Percentiles rank a stretch among this genome's conserved stretches.
Conservation (phyloP, 2,797 vertebrate species). For the Neosilurus hyrtlii region DNA sequence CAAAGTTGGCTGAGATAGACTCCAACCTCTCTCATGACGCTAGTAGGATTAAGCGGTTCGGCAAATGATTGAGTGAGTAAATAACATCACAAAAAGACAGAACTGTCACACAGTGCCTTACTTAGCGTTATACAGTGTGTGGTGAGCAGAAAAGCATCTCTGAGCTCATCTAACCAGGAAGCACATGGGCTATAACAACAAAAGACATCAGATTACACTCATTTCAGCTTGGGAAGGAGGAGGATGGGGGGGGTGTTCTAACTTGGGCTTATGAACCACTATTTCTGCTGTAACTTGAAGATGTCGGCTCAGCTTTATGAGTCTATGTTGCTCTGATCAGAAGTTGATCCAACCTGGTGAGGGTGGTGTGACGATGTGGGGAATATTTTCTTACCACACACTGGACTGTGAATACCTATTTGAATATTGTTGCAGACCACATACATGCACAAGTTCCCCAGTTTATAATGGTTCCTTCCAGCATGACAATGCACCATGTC, state of each 20-base stretch:
- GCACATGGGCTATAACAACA: neutral
- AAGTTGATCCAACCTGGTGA: neutral
- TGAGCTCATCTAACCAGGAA: neutral
- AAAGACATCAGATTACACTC: neutral
- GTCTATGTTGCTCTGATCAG: neutral
- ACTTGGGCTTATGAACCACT: neutral
- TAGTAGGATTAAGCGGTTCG: too few species aligned
- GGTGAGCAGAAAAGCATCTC: neutral
- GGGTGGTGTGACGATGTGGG: neutral
- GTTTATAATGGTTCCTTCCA: neutral
- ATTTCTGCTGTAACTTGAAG: neutral
- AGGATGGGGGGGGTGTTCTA: too few species aligned
- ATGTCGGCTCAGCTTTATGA: neutral
- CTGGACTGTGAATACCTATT: neutral
- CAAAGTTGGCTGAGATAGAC: too few species aligned
- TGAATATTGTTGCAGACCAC: neutral
- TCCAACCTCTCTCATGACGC: too few species aligned
- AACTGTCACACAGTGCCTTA: neutral
- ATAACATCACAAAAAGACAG: neutral
- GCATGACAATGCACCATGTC: too few species aligned
- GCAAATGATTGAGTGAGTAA: too few species aligned
- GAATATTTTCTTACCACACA: neutral
- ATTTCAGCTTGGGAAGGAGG: too few species aligned
- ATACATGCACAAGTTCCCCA: neutral
- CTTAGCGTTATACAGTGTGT: neutral